Evolutionary conservation across 2,797 vertebrate species (phyloP).

Genomic region (Melanotaenia pygmaea): DNA sequence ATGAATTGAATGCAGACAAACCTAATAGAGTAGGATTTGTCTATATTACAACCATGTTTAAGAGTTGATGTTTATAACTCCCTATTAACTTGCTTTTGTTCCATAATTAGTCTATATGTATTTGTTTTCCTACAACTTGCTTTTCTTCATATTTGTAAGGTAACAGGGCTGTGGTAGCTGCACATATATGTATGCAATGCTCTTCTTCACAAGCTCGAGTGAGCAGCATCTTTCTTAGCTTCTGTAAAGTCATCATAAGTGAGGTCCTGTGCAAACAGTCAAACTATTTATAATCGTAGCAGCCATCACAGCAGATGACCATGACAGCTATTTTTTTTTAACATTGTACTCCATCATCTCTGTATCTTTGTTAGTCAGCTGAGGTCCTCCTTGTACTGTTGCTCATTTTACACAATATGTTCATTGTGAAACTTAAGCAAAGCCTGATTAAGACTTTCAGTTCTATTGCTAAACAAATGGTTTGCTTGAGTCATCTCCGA

Average conservation of each 20-base stretch:
- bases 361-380: conserved; percentile 30
- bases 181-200: conserved; percentile 63
- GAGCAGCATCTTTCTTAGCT: conserved; percentile 37
- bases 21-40: conserved; percentile 62
- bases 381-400: conserved; percentile 34
- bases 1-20: conserved; percentile 45
- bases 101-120: conserved; percentile 42
- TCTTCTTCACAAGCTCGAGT: conserved; percentile 42
- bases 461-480: conserved; percentile 28
- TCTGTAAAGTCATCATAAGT: conserved; percentile 34
- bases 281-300: conserved; percentile 34
- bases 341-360: conserved; percentile 28
- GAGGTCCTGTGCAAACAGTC: conserved; percentile 28
- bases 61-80: conserved; percentile 59
- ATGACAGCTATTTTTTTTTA: conserved; percentile 62
- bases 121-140: conserved; percentile 47
- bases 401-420: conserved; percentile 44
- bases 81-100: conserved; percentile 47
- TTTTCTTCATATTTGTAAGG: conserved; percentile 57
- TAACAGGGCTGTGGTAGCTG: conserved; percentile 53
- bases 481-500: conserved; percentile 29
- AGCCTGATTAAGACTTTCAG: conserved; percentile 45
- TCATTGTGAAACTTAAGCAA: conserved; percentile 51
- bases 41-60: conserved; percentile 66
- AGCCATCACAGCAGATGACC: conserved; percentile 14